Evolutionary conservation across 2,888 invertebrate genomes (phyloP).

Genomic region (Watsonalla binaria): DNA sequence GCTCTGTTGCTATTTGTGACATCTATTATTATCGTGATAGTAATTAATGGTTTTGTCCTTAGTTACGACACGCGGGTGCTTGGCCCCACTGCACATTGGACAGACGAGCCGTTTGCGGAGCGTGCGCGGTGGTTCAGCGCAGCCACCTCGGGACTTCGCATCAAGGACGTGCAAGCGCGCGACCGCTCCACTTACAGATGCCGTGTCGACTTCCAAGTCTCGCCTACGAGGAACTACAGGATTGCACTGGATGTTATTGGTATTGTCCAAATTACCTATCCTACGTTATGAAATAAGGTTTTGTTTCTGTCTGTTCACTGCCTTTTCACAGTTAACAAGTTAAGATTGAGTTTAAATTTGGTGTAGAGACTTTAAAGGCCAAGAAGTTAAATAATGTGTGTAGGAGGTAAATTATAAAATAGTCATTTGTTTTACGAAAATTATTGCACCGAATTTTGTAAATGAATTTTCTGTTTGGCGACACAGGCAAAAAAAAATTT

Average conservation of each 20-base stretch:
- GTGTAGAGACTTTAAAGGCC: no score
- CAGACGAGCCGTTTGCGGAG: conserved; percentile 78
- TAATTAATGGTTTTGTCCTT: conserved; percentile 18
- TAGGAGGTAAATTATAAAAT: conserved; percentile 17
- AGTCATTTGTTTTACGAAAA: conserved; percentile 30
- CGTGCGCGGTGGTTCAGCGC: conserved; percentile 81
- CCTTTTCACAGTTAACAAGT: conserved; percentile 17
- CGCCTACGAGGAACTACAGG: conserved; percentile 87
- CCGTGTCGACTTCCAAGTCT: conserved; percentile 76
- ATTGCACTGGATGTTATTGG: conserved; percentile 87
- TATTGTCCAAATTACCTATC: conserved; percentile 38
- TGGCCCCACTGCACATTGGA: conserved; percentile 61
- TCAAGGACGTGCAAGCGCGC: conserved; percentile 48
- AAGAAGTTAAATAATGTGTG: no score
- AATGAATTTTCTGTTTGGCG: conserved; percentile 4
- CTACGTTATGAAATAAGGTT: not conserved
- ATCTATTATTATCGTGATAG: no score
- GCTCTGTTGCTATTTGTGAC: no score
- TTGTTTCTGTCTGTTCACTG: no score
- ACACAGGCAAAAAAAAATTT: conserved; percentile 46
- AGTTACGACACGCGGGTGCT: conserved; percentile 64
- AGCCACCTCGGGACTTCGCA: conserved; percentile 51
- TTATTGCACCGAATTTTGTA: no score
- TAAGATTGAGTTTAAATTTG: no score
- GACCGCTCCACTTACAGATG: conserved; percentile 65